phyloP scores from a whole-genome alignment of 1,140 invertebrate genomes.

The Atta texana region DNA sequence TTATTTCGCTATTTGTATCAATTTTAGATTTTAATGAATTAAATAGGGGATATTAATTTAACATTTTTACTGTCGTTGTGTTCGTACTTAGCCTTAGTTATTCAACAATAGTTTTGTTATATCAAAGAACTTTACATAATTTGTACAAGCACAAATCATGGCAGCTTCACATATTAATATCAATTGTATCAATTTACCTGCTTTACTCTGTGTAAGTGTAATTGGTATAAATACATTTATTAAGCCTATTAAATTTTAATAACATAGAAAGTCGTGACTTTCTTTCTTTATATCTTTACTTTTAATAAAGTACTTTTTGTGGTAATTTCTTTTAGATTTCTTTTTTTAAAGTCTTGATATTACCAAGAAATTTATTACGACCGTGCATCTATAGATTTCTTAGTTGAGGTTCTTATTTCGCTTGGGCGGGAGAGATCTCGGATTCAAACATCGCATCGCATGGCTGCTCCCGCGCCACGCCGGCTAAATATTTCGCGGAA shows the following conservation, averaged over 20 bases:
- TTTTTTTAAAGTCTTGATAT: background rate
- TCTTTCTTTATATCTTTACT: background rate
- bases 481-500: slow-evolving; percentile 44
- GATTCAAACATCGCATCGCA: slow-evolving; percentile 54
- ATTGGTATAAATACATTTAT: background rate
- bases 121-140: background rate
- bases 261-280: background rate
- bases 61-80: too few relatives aligned
- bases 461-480: slow-evolving; percentile 4
- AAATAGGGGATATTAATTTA: too few relatives aligned
- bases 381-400: slow-evolving; percentile 13
- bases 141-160: background rate
- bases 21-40: too few relatives aligned
- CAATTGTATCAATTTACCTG: background rate
- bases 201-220: background rate
- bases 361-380: slow-evolving; percentile 23
- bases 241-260: background rate
- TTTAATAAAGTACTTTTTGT: background rate
- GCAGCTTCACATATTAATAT: background rate
- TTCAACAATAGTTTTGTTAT: background rate
- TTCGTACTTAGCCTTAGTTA: too few relatives aligned
- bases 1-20: too few relatives aligned
- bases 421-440: slow-evolving; percentile 55
- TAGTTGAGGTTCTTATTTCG: slow-evolving; percentile 45
- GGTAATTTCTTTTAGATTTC: background rate